phyloP scores from a whole-genome alignment of 2,888 invertebrate species.

The Drosophila peninsularis region DNA sequence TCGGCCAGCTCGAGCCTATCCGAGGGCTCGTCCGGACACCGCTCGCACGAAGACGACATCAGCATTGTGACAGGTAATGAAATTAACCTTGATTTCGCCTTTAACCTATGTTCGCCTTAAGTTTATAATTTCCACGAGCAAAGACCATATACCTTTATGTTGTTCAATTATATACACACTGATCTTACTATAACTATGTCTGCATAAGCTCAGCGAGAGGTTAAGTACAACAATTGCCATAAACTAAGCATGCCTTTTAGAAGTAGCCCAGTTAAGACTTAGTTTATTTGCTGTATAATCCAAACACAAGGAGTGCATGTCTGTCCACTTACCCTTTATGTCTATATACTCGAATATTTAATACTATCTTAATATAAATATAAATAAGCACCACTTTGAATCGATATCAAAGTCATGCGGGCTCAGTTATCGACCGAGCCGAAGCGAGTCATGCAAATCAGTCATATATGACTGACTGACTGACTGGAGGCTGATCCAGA shows the following conservation, averaged over 20 bases:
- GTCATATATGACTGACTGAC: neutral
- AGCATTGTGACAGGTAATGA: slow-evolving; percentile 93
- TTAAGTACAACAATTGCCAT: slow-evolving; percentile 45
- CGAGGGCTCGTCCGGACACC: slow-evolving; percentile 88
- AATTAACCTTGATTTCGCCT: slow-evolving; percentile 37
- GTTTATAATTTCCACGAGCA: slow-evolving; percentile 12
- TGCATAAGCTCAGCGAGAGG: slow-evolving; percentile 31
- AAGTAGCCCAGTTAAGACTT: slow-evolving; percentile 25
- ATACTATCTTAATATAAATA: neutral
- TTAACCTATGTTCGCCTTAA: slow-evolving; percentile 23
- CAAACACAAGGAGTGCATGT: slow-evolving; percentile 30
- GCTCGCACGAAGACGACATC: slow-evolving; percentile 91
- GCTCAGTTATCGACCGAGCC: slow-evolving; percentile 1
- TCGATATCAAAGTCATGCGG: neutral
- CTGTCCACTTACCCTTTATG: slow-evolving; percentile 1
- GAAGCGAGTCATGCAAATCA: neutral
- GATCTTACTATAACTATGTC: slow-evolving; percentile 13
- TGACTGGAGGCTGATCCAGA: neutral
- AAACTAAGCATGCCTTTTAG: slow-evolving; percentile 40
- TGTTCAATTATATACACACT: too few relatives aligned
- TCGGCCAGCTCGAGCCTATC: slow-evolving; percentile 95
- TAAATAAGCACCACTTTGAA: neutral
- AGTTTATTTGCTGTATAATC: slow-evolving; percentile 1
- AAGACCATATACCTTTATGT: too few relatives aligned
- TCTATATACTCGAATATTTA: slow-evolving; percentile 1